Evolutionary conservation across 2,888 invertebrate genomes (phyloP).

Genomic region (Cylindroiulus punctatus): DNA sequence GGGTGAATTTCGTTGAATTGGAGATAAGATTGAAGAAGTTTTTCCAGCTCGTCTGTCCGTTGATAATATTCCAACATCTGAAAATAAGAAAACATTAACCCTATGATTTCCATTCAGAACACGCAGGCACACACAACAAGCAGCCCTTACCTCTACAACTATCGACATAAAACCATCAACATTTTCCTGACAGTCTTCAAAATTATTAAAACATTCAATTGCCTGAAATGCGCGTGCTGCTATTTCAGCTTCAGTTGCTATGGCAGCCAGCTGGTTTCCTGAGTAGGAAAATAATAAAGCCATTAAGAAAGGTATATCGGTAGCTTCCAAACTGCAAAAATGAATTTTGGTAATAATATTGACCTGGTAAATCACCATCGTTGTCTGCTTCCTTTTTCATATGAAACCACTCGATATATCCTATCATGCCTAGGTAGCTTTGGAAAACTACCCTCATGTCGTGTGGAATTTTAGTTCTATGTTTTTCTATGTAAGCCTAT

Average conservation of each 20-base stretch:
- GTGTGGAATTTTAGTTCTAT: neutral
- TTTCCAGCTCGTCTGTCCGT: neutral
- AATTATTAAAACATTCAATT: neutral
- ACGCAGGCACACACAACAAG: no score
- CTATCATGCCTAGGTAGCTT: neutral
- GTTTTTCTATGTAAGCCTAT: neutral
- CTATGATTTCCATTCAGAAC: no score
- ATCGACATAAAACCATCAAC: neutral
- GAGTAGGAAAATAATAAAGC: neutral
- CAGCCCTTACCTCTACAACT: neutral
- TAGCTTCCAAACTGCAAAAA: neutral
- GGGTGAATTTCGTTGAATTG: constrained; percentile 1
- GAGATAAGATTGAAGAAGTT: constrained; percentile 1
- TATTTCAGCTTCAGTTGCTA: neutral
- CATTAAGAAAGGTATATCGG: neutral
- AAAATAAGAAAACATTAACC: neutral
- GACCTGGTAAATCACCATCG: neutral
- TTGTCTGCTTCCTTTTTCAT: neutral
- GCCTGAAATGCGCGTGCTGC: neutral
- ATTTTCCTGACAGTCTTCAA: neutral
- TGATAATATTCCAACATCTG: constrained; percentile 27
- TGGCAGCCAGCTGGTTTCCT: neutral
- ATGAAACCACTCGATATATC: constrained; percentile 6
- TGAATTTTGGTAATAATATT: neutral
- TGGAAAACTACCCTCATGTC: neutral